Percentiles rank a stretch among this genome's conserved stretches.
Evolutionary conservation across 1,140 invertebrate species (phyloP).

Genomic region (Pemphigus obesinymphae): DNA sequence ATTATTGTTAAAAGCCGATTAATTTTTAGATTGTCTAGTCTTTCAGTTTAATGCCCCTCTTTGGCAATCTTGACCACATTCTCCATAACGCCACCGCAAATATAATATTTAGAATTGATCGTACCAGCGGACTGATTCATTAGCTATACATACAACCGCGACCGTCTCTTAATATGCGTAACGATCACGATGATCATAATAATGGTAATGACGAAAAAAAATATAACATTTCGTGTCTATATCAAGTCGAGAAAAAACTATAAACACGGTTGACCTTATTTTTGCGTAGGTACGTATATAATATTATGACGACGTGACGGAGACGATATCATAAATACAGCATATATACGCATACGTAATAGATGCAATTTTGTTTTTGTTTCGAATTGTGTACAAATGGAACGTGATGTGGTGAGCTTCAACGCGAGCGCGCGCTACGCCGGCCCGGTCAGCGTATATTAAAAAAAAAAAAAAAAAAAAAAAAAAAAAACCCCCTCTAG

Average conservation of each 20-base stretch:
- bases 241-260: neutral
- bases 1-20: too few relatives aligned
- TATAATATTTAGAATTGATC: too few relatives aligned
- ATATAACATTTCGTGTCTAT: neutral
- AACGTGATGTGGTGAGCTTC: constrained; percentile 9
- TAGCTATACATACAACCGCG: neutral
- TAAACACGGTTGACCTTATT: constrained; percentile 18
- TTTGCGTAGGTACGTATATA: neutral
- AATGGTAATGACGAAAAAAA: neutral
- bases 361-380: neutral
- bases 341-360: neutral
- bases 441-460: too few relatives aligned
- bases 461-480: too few relatives aligned
- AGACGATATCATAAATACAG: neutral
- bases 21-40: too few relatives aligned
- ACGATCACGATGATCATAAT: neutral
- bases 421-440: too few relatives aligned
- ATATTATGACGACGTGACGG: neutral
- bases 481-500: too few relatives aligned
- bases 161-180: neutral
- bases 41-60: too few relatives aligned
- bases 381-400: constrained; percentile 11
- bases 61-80: too few relatives aligned
- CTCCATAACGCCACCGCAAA: too few relatives aligned
- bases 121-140: too few relatives aligned